Conservation (phyloP, 2,113 vertebrate species). For the Malaclemys terrapin region DNA sequence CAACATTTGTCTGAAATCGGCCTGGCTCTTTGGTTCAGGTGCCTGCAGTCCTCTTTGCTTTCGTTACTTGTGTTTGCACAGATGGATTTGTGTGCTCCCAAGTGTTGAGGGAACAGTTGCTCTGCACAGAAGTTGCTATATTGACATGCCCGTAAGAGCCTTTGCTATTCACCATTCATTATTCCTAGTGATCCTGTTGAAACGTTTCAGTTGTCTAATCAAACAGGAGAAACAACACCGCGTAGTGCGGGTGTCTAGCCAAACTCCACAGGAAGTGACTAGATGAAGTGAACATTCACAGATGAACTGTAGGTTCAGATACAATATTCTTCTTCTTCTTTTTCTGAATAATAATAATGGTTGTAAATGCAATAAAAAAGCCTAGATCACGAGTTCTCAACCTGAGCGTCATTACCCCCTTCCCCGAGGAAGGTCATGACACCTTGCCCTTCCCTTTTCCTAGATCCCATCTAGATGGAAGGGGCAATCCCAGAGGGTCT, state of each 20-base stretch:
- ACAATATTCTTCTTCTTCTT: background rate
- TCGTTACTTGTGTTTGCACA: background rate
- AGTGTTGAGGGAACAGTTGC: background rate
- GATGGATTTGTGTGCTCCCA: slow-evolving; percentile 1
- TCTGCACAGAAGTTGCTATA: background rate
- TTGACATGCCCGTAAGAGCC: background rate
- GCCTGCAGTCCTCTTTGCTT: slow-evolving; percentile 45
- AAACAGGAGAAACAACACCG: background rate
- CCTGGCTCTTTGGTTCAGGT: slow-evolving; percentile 16
- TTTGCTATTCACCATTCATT: background rate
- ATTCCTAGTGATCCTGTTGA: background rate
- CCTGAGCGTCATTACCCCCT: background rate
- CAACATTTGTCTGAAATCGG: slow-evolving; percentile 30
- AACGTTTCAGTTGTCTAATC: background rate
- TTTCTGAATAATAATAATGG: too few species aligned
- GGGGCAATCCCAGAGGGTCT: background rate
- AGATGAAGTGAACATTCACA: background rate
- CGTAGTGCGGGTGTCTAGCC: background rate
- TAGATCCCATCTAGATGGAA: background rate
- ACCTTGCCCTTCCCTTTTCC: background rate
- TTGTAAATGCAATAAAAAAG: background rate
- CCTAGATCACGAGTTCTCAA: background rate
- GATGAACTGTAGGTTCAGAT: background rate
- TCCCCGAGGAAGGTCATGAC: too few species aligned
- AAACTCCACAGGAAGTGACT: background rate